Conservation (phyloP, 2,888 invertebrate species). For the Brachyopa scutellaris region DNA sequence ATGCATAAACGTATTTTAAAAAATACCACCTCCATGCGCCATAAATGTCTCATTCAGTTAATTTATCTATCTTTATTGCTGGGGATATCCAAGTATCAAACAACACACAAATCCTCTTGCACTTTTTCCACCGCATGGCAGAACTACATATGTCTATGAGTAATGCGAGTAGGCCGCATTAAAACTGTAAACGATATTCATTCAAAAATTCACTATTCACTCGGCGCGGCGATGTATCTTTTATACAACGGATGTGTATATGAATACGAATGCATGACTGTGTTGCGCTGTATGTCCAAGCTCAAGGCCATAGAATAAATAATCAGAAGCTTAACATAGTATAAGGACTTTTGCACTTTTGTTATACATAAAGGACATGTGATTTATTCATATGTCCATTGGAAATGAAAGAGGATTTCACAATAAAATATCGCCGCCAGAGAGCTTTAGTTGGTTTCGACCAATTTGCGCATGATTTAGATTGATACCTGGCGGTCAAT, state of each 20-base stretch:
- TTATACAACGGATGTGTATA: too few relatives aligned
- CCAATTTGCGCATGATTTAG: constrained; percentile 35
- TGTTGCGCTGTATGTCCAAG: constrained; percentile 8
- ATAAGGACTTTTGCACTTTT: background rate
- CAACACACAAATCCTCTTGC: too few relatives aligned
- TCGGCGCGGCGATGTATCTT: too few relatives aligned
- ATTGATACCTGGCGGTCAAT: constrained; percentile 9
- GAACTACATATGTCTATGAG: background rate
- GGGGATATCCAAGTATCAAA: constrained; percentile 9
- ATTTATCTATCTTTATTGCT: constrained; percentile 31
- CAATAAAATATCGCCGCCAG: background rate
- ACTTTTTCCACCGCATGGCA: background rate
- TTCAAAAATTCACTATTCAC: constrained; percentile 30
- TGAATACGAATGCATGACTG: background rate
- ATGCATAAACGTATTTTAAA: too few relatives aligned
- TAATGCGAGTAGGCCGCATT: background rate
- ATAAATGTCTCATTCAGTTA: constrained; percentile 31
- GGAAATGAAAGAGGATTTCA: constrained; percentile 11
- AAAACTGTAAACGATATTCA: constrained; percentile 18
- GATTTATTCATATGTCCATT: constrained; percentile 20
- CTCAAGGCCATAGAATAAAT: constrained; percentile 27
- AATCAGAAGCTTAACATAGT: background rate
- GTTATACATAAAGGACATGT: background rate
- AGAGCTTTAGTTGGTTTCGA: constrained; percentile 12
- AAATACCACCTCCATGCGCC: background rate